A percentile compares a stretch with the other conserved stretches of the same genome.
These are phyloP conservation scores for Lophochroa leadbeateri DNA, from an alignment of 2,113 vertebrate genomes.

Conservation along the genomic window DNA sequence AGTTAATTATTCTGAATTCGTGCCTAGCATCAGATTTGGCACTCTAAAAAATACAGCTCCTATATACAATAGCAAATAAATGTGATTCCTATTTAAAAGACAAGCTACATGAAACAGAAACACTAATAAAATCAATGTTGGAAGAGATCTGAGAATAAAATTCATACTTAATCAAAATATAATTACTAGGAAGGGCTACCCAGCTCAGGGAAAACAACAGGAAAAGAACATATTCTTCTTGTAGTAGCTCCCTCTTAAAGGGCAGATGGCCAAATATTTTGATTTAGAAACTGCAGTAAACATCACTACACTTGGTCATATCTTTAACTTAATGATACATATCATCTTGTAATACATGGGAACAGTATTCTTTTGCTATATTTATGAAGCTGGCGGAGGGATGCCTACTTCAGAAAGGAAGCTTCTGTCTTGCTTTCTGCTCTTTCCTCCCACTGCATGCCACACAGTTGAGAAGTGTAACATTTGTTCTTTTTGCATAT, in stretches of 20 bases:
- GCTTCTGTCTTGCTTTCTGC: neutral
- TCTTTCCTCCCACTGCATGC: neutral
- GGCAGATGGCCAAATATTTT: neutral
- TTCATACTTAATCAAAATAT: neutral
- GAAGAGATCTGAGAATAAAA: neutral
- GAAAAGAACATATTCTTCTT: neutral
- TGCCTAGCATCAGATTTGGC: neutral
- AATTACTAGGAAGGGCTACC: neutral
- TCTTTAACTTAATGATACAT: neutral
- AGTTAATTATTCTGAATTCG: conserved; percentile 24
- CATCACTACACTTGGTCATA: neutral
- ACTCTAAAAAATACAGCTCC: neutral
- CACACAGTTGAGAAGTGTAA: neutral
- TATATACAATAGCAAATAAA: neutral
- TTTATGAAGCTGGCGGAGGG: neutral
- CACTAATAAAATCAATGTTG: neutral
- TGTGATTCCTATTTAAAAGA: conserved; percentile 6
- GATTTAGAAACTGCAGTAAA: neutral
- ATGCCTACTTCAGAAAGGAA: neutral
- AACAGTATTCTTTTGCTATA: neutral
- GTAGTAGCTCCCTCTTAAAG: neutral
- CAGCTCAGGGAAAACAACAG: neutral
- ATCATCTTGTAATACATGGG: neutral
- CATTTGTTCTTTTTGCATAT: neutral
- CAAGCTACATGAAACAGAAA: neutral